A percentile compares a stretch with the other conserved stretches of the same genome.
phyloP scores from a whole-genome alignment of 1,140 invertebrate genomes.

The Scaptomyza pallida region DNA sequence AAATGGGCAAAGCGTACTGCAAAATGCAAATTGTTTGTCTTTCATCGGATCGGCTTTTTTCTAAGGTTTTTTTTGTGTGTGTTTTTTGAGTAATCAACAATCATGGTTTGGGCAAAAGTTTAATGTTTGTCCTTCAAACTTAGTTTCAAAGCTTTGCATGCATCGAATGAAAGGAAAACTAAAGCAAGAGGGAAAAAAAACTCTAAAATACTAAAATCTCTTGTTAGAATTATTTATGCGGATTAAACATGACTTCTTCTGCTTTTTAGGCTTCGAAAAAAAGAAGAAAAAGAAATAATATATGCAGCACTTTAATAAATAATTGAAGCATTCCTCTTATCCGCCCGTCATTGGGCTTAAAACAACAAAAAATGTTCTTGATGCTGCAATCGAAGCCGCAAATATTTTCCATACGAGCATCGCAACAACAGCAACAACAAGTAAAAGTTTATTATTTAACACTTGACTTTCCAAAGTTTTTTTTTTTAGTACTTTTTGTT shows the following conservation, averaged over 20 bases:
- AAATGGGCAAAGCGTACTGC: not conserved
- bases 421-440: too few relatives aligned
- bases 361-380: not conserved
- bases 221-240: not conserved
- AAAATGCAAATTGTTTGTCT: not conserved
- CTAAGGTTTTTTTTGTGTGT: too few relatives aligned
- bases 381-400: not conserved
- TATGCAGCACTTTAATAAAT: not conserved
- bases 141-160: not conserved
- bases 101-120: not conserved
- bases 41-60: too few relatives aligned
- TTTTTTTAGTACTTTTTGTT: conserved; percentile 5
- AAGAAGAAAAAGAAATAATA: too few relatives aligned
- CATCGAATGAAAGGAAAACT: too few relatives aligned
- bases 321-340: too few relatives aligned
- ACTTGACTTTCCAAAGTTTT: too few relatives aligned
- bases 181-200: too few relatives aligned
- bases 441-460: not conserved
- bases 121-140: not conserved
- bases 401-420: too few relatives aligned
- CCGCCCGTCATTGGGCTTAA: too few relatives aligned
- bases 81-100: too few relatives aligned
- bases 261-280: not conserved
- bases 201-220: too few relatives aligned
- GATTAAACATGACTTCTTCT: not conserved